A percentile compares a stretch with the other conserved stretches of the same genome.
Conservation (phyloP, 1,140 invertebrate species). For the Drosophila jambulina region DNA sequence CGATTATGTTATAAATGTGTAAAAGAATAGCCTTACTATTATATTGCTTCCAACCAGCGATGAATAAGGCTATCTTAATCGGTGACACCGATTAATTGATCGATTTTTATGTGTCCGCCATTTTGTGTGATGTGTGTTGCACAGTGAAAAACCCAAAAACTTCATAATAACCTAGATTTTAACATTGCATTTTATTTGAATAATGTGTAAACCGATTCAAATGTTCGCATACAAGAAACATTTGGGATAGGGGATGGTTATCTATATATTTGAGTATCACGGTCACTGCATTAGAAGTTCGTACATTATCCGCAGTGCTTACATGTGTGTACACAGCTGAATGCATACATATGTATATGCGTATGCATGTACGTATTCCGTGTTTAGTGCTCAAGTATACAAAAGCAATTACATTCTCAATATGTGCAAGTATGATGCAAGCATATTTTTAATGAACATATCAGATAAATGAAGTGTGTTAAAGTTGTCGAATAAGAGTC, state of each 20-base stretch:
- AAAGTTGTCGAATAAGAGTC: background rate
- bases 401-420: conserved; percentile 22
- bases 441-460: background rate
- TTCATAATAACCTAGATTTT: conserved; percentile 28
- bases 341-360: conserved; percentile 9
- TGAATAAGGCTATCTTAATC: background rate
- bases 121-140: conserved; percentile 42
- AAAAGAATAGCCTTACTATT: background rate
- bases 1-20: background rate
- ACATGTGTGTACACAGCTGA: conserved; percentile 29
- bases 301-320: conserved; percentile 1
- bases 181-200: background rate
- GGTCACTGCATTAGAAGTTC: background rate
- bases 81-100: conserved; percentile 22
- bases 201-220: background rate
- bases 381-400: conserved; percentile 5
- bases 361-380: conserved; percentile 5
- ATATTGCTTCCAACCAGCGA: background rate
- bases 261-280: background rate
- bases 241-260: background rate
- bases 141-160: conserved; percentile 32
- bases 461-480: background rate
- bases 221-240: background rate
- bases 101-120: conserved; percentile 24
- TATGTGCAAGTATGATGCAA: conserved; percentile 13